A percentile compares a stretch with the other conserved stretches of the same genome.
phyloP scores from a whole-genome alignment of 2,888 invertebrate genomes.

The Nowickia ferox region DNA sequence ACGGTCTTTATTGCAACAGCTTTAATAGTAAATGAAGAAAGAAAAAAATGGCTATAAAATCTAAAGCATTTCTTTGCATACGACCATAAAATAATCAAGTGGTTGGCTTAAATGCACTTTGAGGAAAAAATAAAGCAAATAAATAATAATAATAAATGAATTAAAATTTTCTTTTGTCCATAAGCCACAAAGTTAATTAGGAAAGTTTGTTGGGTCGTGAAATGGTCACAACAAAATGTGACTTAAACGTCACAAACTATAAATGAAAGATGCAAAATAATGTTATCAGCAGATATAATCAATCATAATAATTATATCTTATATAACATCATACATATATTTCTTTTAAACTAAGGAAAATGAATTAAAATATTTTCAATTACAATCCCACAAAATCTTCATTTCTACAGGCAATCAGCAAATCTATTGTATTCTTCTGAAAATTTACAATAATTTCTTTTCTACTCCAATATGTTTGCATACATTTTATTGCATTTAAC shows the following conservation, averaged over 20 bases:
- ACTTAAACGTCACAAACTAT: too few species aligned
- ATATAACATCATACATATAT: too few species aligned
- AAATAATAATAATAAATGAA: slow-evolving; percentile 19
- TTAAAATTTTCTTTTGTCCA: neutral
- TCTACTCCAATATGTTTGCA: slow-evolving; percentile 9
- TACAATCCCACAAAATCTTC: too few species aligned
- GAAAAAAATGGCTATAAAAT: neutral
- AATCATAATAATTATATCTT: too few species aligned
- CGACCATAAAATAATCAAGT: slow-evolving; percentile 15
- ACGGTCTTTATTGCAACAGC: slow-evolving; percentile 24
- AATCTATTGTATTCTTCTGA: neutral
- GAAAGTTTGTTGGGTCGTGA: neutral
- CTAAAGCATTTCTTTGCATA: neutral
- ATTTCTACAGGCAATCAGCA: too few species aligned
- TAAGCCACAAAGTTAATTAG: neutral
- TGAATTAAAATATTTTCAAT: too few species aligned
- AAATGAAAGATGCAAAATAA: too few species aligned
- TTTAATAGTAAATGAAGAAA: neutral
- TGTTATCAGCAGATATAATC: too few species aligned
- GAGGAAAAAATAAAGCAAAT: neutral
- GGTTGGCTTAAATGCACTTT: neutral
- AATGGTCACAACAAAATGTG: too few species aligned
- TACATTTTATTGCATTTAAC: neutral
- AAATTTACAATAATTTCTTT: slow-evolving; percentile 27
- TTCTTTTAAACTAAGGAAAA: too few species aligned